phyloP scores from a whole-genome alignment of 2,888 invertebrate genomes.

The Ochropleura leucogaster region DNA sequence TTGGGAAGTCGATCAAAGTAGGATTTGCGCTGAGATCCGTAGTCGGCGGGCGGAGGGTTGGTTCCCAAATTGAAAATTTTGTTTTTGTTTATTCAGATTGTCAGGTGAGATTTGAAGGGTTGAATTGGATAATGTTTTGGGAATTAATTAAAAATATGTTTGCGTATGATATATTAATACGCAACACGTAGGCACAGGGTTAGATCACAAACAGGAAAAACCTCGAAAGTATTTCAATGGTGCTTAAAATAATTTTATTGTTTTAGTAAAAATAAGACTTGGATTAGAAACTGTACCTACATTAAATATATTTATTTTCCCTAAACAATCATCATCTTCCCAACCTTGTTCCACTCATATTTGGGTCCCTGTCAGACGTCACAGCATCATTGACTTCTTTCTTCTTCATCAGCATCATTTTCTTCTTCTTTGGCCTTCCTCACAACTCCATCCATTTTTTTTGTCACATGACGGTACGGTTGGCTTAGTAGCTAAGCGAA shows the following conservation, averaged over 20 bases:
- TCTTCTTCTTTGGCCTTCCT: no score
- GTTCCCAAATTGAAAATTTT: conserved; percentile 83
- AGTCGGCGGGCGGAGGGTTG: conserved; percentile 71
- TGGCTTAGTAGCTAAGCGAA: no score
- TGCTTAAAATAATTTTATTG: neutral
- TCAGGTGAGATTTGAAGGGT: conserved; percentile 76
- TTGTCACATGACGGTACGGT: no score
- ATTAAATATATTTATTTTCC: neutral
- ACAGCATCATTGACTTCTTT: no score
- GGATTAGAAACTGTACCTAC: neutral
- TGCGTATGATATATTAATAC: neutral
- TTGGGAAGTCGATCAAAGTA: conserved; percentile 86
- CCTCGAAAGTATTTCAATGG: no score
- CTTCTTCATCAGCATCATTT: no score
- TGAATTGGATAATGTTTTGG: conserved; percentile 59
- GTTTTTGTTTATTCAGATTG: conserved; percentile 83
- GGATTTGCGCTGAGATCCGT: conserved; percentile 83
- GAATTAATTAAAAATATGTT: conserved; percentile 54
- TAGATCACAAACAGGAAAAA: neutral
- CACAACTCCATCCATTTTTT: no score
- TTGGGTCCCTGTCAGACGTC: no score
- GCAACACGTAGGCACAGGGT: no score
- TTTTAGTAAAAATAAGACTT: neutral
- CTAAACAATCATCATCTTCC: no score
- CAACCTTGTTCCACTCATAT: no score